Evolutionary conservation across 1,140 invertebrate species (phyloP), one percentile per base, ranked within the genome.

Genomic region (Drosophila parabipectinata): DNA sequence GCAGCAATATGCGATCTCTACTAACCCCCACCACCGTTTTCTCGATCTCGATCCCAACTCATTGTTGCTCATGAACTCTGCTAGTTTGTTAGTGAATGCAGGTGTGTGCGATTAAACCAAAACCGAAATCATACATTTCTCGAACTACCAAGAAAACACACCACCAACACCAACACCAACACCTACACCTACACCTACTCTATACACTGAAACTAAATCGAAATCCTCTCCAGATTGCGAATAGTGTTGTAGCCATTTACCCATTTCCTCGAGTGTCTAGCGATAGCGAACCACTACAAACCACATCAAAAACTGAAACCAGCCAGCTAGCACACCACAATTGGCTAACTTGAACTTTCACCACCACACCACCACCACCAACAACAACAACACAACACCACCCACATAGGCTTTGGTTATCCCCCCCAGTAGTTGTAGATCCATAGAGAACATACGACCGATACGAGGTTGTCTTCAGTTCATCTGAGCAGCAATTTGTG

Each of bases 31-130:
- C 66, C 76, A 90, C 78, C 85, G 87, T 83, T 88, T 79, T 87
- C 69, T 90, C 82, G 90, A 91, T 74, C 73, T 90, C 79, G 90
- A 91, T 91, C 90, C 90, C 80, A 91, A 91, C 83, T 91, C 90
- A 91, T 91, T 91, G 90, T 91, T 91, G 90, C 79, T 91, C 90
- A 91, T 91, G 90, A 91, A 90, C 78, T 91, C 90, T 90, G 89
- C 90, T 91, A 91, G 90, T 91, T 88, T 91, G 77, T 90, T 90
- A 87, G 87, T 91, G 75, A 91, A 90, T 88, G 83, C 90, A 91
- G 90, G 90, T 91, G 90, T 91, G 90, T 91, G 90, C 75, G 72
- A 87, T 76, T 56, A 71, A 78, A 67, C 53, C 15, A 77, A 26
- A 32, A 44, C 18, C 45, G 10, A 61, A 61, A 54, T 24, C 34